Base-by-base conservation (phyloP, 2,888 invertebrate species). In the Anthophora plumipes region DNA sequence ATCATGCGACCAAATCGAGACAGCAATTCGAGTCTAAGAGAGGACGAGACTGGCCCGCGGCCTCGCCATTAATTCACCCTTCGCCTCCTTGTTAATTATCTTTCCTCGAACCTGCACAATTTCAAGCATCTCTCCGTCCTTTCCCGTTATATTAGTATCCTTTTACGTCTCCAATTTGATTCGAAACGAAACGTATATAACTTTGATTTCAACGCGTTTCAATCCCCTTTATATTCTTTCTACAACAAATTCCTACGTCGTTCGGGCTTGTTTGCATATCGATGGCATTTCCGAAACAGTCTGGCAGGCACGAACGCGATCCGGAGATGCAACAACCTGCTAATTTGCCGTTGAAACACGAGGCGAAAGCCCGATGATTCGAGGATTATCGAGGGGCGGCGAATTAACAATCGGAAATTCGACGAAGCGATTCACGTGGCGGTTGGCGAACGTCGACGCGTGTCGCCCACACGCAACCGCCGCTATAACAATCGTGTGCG, bases 1-100 rank as follows among this genome's bases (percentile, higher is more conserved):
- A 90, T 91, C 90, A 71, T 77, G 70, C 76, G 82, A 77, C 75
- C 85, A 57, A 76, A 76, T 77, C 80, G 67, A 76, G 77, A 76
- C 66, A 57, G 68, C 80, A 83, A 82, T 84, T 83, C 69, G 59
- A 54, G 68, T 41, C 67, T 55, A 57, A n/a, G 48, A 68, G 48
- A 72, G 73, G 50, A 70, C 82, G 55, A 83, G 31, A 76, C 64
- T 52, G 50, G 17, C 37, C 52, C 59, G 41, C 61, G 55, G 37
- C 20, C 41, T n/a, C n/a, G 17, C 55, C 52, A 46, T 74, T 63
- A 68, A 68, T 79, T 72, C 63, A 37, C 55, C 22, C 66, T 31
- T 55, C 20, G 12, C 41, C 52, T 12, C 52, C 37, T 82, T 79
- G 82, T 82, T 85, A 80, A 85, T 85, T 73, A 25, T 60, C 39